A percentile compares a stretch with the other conserved stretches of the same genome.
Conservation (phyloP, 2,113 vertebrate species). For the Rhea pennata region DNA sequence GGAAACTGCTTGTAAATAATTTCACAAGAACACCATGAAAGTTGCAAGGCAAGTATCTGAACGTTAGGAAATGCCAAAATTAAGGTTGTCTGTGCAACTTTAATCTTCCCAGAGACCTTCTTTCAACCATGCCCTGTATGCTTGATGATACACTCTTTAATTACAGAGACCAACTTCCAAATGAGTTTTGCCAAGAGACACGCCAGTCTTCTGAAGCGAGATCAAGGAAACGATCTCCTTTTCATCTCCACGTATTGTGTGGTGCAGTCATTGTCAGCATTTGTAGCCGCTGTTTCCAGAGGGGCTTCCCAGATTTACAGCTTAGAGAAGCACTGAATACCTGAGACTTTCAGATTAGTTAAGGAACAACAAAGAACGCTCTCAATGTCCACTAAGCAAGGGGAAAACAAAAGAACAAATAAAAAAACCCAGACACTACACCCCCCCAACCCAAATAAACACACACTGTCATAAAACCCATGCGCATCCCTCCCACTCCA, state of each 20-base stretch:
- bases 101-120: neutral
- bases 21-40: neutral
- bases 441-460: neutral
- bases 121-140: neutral
- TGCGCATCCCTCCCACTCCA: neutral
- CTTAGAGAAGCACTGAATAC: slow-evolving; percentile 7
- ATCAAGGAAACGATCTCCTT: slow-evolving; percentile 41
- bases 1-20: neutral
- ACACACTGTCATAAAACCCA: neutral
- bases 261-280: slow-evolving; percentile 56
- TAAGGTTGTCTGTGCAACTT: neutral
- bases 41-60: neutral
- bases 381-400: neutral
- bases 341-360: slow-evolving; percentile 9
- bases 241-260: neutral
- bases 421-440: too few species aligned
- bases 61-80: neutral
- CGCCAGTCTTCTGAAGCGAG: slow-evolving; percentile 12
- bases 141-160: slow-evolving; percentile 10
- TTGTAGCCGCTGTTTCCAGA: slow-evolving; percentile 53
- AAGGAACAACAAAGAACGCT: neutral
- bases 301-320: slow-evolving; percentile 58
- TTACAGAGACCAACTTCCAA: slow-evolving; percentile 54
- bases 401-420: too few species aligned
- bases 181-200: slow-evolving; percentile 62